phyloP scores from a whole-genome alignment of 2,797 vertebrate genomes.

The Coregonus ussuriensis region DNA sequence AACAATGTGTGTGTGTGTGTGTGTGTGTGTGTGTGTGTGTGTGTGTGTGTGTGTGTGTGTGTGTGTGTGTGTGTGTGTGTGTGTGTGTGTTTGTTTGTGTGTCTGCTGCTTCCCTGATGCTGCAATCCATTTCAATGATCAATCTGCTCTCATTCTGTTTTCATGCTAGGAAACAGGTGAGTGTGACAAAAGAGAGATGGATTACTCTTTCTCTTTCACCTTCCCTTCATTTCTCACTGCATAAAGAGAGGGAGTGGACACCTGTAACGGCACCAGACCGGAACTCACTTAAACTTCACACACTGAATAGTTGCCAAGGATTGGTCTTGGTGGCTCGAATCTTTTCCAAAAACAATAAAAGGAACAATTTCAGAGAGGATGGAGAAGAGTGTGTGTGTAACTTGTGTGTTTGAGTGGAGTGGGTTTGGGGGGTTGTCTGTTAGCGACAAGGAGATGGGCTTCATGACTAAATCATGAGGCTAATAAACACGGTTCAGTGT shows the following conservation, averaged over 20 bases:
- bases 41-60: not conserved
- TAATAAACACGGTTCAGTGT: constrained; percentile 26
- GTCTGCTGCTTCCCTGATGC: constrained; percentile 9
- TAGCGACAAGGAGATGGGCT: constrained; percentile 43
- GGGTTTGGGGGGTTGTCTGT: constrained; percentile 31
- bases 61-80: constrained; percentile 2
- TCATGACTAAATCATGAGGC: constrained; percentile 61
- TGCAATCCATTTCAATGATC: constrained; percentile 8
- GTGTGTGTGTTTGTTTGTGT: no score
- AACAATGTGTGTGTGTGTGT: constrained; percentile 7
- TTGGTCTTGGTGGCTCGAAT: not conserved
- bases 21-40: not conserved
- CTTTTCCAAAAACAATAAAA: constrained; percentile 12
- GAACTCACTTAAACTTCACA: constrained; percentile 1
- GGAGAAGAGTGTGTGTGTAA: constrained; percentile 7
- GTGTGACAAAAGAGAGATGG: not conserved
- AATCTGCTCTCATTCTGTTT: constrained; percentile 3
- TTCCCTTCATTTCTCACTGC: not conserved
- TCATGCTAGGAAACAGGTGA: not conserved
- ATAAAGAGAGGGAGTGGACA: not conserved
- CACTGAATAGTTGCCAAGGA: constrained; percentile 4
- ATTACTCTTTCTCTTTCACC: not conserved
- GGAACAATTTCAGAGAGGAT: constrained; percentile 26
- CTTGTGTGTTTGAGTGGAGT: constrained; percentile 11
- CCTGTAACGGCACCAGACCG: not conserved